Evolutionary conservation across 1,140 invertebrate genomes (phyloP).

Genomic region (Leptinotarsa undecemlineata): DNA sequence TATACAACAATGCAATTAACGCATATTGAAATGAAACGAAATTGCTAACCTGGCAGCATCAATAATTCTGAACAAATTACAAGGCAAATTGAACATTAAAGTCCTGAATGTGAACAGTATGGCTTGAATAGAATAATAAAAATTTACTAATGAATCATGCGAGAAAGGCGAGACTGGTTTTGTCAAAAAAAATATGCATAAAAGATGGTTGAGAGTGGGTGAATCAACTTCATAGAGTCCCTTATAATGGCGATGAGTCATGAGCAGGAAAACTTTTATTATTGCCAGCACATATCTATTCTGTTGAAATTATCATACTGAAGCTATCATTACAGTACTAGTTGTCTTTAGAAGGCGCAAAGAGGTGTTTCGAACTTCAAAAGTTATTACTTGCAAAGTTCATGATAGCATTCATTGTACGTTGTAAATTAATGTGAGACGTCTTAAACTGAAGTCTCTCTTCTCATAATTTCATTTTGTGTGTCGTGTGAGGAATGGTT

Average conservation of each 20-base stretch:
- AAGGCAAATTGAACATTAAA: neutral
- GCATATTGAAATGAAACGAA: slow-evolving; percentile 1
- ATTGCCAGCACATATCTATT: neutral
- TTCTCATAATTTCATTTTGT: too few relatives aligned
- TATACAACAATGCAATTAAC: neutral
- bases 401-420: slow-evolving; percentile 1
- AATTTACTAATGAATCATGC: neutral
- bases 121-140: neutral
- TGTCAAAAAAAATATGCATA: neutral
- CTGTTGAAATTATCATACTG: neutral
- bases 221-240: neutral
- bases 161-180: slow-evolving; percentile 1
- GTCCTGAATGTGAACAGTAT: neutral
- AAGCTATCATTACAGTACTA: neutral
- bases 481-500: too few relatives aligned
- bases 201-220: neutral
- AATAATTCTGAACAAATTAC: slow-evolving; percentile 15
- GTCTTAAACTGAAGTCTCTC: too few relatives aligned
- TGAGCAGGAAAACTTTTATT: neutral
- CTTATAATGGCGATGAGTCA: neutral
- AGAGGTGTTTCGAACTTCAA: neutral
- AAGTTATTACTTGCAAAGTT: neutral
- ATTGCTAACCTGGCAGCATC: neutral
- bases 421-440: too few relatives aligned
- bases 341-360: neutral